A percentile compares a stretch with the other conserved stretches of the same genome.
phyloP scores from a whole-genome alignment of 1,140 invertebrate genomes.

The Tyrophagus putrescentiae region DNA sequence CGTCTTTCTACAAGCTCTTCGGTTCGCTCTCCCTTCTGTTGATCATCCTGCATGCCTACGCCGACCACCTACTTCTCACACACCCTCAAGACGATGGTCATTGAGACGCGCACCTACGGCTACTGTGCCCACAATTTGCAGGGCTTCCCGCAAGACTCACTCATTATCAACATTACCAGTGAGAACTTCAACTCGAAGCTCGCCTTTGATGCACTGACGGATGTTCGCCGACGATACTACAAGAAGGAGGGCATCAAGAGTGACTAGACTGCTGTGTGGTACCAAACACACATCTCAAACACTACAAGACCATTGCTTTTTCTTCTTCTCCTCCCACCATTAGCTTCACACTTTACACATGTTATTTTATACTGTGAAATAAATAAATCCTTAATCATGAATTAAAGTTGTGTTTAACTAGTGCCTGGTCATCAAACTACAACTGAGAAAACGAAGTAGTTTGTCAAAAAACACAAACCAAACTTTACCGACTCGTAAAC shows the following conservation, averaged over 20 bases:
- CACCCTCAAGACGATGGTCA: slow-evolving; percentile 58
- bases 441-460: too few relatives aligned
- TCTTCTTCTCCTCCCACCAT: too few relatives aligned
- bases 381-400: background rate
- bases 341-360: too few relatives aligned
- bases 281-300: too few relatives aligned
- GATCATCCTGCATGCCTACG: slow-evolving; percentile 43
- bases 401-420: too few relatives aligned
- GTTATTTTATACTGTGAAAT: background rate
- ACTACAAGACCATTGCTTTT: too few relatives aligned
- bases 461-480: slow-evolving; percentile 70
- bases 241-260: slow-evolving; percentile 21
- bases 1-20: slow-evolving; percentile 12
- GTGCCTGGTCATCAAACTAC: too few relatives aligned
- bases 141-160: slow-evolving; percentile 13
- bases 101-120: slow-evolving; percentile 54
- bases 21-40: slow-evolving; percentile 4
- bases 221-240: slow-evolving; percentile 12
- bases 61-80: slow-evolving; percentile 58
- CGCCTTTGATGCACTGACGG: slow-evolving; percentile 21
- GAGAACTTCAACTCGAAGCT: slow-evolving; percentile 18
- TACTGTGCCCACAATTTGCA: slow-evolving; percentile 41
- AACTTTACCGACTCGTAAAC: slow-evolving; percentile 51
- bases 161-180: slow-evolving; percentile 4
- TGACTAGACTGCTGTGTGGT: background rate